phyloP scores from a whole-genome alignment of 2,113 vertebrate species.

The Ploceus nigricollis region DNA sequence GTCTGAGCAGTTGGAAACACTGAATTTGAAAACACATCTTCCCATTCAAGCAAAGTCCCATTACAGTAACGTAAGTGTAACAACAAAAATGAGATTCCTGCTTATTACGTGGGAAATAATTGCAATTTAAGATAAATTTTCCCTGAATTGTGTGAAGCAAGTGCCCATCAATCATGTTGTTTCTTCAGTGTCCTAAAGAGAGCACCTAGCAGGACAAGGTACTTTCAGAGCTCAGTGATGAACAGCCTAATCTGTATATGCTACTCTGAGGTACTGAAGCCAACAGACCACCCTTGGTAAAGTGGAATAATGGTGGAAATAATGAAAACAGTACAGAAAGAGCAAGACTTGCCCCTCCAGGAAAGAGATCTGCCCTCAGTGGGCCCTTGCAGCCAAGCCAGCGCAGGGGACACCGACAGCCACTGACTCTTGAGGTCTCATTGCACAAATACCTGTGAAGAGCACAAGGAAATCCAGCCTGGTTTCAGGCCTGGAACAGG shows the following conservation, averaged over 20 bases:
- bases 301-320: background rate
- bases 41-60: background rate
- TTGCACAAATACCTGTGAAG: rapidly evolving
- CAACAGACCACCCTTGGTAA: background rate
- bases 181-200: background rate
- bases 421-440: rapidly evolving
- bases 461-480: background rate
- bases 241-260: background rate
- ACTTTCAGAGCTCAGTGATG: background rate
- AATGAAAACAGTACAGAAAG: background rate
- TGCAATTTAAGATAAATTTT: background rate
- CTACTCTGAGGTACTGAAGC: background rate
- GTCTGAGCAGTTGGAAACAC: background rate
- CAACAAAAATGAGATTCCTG: background rate
- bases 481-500: background rate
- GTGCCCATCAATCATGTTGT: background rate
- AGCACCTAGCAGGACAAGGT: background rate
- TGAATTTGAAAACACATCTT: background rate
- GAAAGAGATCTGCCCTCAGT: background rate
- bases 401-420: rapidly evolving
- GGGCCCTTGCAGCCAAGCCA: background rate
- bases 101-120: background rate
- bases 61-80: background rate
- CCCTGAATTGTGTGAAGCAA: background rate
- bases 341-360: background rate